Percentiles rank a stretch among this genome's conserved stretches.
Evolutionary conservation across 2,888 invertebrate species (phyloP).

Genomic region (Nezara viridula): DNA sequence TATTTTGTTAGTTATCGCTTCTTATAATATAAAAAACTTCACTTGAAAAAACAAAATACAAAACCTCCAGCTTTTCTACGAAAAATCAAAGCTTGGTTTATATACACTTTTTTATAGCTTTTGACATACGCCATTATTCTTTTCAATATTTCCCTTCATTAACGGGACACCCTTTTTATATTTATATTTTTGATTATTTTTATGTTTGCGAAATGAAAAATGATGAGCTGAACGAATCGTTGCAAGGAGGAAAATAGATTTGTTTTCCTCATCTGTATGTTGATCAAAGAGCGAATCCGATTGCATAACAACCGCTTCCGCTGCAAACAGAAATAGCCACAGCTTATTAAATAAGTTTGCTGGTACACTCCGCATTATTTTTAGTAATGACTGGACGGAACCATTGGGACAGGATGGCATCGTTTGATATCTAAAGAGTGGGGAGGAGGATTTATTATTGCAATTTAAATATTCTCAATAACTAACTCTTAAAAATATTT

Average conservation of each 20-base stretch:
- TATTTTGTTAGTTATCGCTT: too few species aligned
- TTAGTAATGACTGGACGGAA: slow-evolving; percentile 18
- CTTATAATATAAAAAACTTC: too few species aligned
- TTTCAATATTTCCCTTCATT: too few species aligned
- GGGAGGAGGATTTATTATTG: background rate
- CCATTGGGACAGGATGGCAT: background rate
- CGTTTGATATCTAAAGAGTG: background rate
- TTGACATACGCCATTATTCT: too few species aligned
- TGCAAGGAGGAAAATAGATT: background rate
- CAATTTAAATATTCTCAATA: background rate
- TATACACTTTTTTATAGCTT: too few species aligned
- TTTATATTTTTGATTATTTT: too few species aligned
- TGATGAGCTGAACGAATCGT: background rate
- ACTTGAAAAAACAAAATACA: too few species aligned
- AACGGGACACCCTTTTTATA: too few species aligned
- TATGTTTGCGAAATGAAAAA: background rate
- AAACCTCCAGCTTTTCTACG: too few species aligned
- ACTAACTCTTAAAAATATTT: too few species aligned
- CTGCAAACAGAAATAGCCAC: background rate
- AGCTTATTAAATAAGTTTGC: slow-evolving; percentile 21
- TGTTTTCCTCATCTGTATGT: slow-evolving; percentile 28
- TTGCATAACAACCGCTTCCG: slow-evolving; percentile 8
- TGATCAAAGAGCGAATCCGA: background rate
- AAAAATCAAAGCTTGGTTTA: too few species aligned
- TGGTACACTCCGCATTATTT: slow-evolving; percentile 8